Evolutionary conservation across 2,113 vertebrate genomes (phyloP), one percentile per base, ranked within the genome.

Genomic region (Siniperca knerii): DNA sequence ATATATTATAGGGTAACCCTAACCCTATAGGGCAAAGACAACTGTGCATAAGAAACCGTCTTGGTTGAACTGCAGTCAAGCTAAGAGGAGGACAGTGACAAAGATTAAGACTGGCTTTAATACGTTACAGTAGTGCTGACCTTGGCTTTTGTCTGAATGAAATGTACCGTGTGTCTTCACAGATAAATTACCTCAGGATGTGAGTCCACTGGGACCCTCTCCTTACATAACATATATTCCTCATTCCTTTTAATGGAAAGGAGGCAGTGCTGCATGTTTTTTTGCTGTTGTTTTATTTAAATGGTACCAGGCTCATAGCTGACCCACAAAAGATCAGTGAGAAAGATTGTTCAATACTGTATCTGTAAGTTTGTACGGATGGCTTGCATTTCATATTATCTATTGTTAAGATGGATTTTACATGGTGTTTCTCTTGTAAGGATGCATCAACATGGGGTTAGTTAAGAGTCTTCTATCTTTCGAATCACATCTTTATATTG

Each of bases 111-210:
- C 42, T 70, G 71, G 81, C 86, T 86, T 79, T 84, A 61, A 86
- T 74, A 75, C 64, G 29, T 79, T 77, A 74, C 81, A 82, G 52
- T 48, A 18, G 40, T 74, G 78, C 78, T 87, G 86, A 90, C 85
- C 85, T 86, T 86, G 85, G 75, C 86, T 86, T 88, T 82, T 80
- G 83, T 88, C 67, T 75, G 62, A 80, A 82, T 87, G 82, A 84
- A 87, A 77, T 84, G 60, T 48, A 86, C 75, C 12, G 16, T 67
- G 61, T 79, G 86, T 75, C 72, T 82, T 80, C 80, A 77, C 77
- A 82, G 81, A 79, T 88, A 88, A 90, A 90, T 90, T 90, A 80
- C 72, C 76, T 83, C 72, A 72, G 79, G 87, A 74, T 48, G 48
- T 3, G 33, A 3, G 74, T 83, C 77, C 57, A 85, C 65, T 0